Base-by-base conservation (phyloP, 1,140 invertebrate genomes). In the Penaeus vannamei region DNA sequence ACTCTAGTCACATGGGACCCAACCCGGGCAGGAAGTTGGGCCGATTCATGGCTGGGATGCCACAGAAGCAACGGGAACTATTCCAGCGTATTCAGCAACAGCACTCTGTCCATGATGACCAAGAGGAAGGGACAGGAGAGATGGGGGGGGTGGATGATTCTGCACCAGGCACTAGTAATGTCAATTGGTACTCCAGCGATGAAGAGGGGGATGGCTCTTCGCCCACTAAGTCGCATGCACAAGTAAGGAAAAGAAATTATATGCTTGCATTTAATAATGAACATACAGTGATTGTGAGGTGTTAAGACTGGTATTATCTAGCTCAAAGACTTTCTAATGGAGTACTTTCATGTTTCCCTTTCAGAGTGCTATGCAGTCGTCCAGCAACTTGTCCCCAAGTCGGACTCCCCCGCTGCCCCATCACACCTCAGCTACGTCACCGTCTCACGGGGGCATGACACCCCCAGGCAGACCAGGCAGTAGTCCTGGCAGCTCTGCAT, bases 141-240 rank as follows among this genome's bases (percentile, higher is more conserved):
- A 72, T 80, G 62, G 79, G 61, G 23, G 61, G 26, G 26, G 36
- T 76, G 60, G 87, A 85, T 22, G 87, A 89, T 17, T 26, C 72
- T 32, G 29, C 60, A 22, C 14, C 59, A 62, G 60, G 59, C 26
- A 60, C 87, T 36, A 84, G 69, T 23, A 89, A 89, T 66, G 83
- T 89, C 64, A 89, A 89, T n/a, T 89, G 87, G 87, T 89, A 89
- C 60, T 84, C 82, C n/a, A 89, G 87, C 64, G 87, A 89, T 80
- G 87, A 89, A 26, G 87, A 89, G 26, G 87, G 64, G 23, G 87
- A 89, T 61, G 29, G 42, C 64, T 23, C 82, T 17, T 84, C 62
- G 32, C 26, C n/a, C 14, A 17, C 53, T 26, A 88, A 84, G 62
- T 23, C 59, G 19, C 69, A 83, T 66, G 60, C 61, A 36, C 86